A percentile compares a stretch with the other conserved stretches of the same genome.
These are phyloP conservation scores for Nannoperca obscura DNA, from an alignment of 2,797 vertebrate species.

Conservation along the genomic window DNA sequence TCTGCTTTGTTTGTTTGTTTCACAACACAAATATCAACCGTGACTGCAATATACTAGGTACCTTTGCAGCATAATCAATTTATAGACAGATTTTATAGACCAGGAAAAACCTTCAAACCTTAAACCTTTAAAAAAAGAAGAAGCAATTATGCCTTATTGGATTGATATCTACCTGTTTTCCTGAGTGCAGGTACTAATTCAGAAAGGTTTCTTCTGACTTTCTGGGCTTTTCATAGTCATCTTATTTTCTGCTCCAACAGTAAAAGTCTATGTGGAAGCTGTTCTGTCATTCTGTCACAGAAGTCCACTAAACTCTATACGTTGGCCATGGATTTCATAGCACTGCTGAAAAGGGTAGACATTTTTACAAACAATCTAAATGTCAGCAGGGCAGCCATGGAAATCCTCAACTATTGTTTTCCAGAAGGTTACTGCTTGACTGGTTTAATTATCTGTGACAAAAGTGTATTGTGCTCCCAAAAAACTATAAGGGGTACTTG, in stretches of 20 bases:
- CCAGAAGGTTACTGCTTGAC: constrained; percentile 67
- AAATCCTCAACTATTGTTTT: constrained; percentile 61
- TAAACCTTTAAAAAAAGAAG: not conserved
- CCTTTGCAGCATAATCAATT: constrained; percentile 14
- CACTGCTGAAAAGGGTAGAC: constrained; percentile 49
- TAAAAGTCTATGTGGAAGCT: constrained; percentile 14
- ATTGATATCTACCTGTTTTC: constrained; percentile 12
- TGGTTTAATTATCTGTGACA: constrained; percentile 76
- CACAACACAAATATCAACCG: constrained; percentile 2
- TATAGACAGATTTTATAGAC: constrained; percentile 13
- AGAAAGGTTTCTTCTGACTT: not conserved
- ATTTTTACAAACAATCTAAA: constrained; percentile 67
- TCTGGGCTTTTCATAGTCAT: constrained; percentile 14
- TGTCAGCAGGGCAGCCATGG: constrained; percentile 60
- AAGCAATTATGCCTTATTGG: not conserved
- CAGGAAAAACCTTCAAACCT: constrained; percentile 5
- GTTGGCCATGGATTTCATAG: constrained; percentile 32
- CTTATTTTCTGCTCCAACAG: constrained; percentile 45
- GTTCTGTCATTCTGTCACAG: constrained; percentile 38
- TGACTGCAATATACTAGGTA: not conserved
- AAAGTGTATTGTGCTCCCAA: constrained; percentile 55
- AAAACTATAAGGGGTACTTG: constrained; percentile 51
- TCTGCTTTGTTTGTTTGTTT: constrained; percentile 24
- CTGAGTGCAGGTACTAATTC: not conserved
- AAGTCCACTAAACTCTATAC: constrained; percentile 27